Evolutionary conservation across 2,113 vertebrate species (phyloP).

Genomic region (Eurypyga helias): DNA sequence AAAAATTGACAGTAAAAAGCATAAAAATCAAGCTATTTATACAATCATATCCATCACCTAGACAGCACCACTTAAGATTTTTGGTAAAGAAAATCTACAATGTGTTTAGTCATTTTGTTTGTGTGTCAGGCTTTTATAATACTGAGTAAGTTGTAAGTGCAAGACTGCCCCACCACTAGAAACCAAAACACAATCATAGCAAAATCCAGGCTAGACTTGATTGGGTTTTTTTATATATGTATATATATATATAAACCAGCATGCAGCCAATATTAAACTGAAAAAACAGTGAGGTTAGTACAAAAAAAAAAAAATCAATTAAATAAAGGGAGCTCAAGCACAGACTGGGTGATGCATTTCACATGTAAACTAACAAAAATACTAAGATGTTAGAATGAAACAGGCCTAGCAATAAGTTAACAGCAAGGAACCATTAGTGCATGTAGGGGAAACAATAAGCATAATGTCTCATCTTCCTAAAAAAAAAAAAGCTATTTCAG

Average conservation of each 20-base stretch:
- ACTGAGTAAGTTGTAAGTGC: slow-evolving; percentile 86
- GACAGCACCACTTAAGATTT: slow-evolving; percentile 83
- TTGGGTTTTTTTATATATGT: slow-evolving; percentile 75
- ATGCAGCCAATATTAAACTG: slow-evolving; percentile 89
- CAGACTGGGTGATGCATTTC: slow-evolving; percentile 91
- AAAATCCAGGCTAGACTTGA: slow-evolving; percentile 93
- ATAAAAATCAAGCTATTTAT: slow-evolving; percentile 91
- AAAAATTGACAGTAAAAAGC: slow-evolving; percentile 81
- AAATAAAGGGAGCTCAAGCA: slow-evolving; percentile 84
- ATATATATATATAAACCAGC: slow-evolving; percentile 78
- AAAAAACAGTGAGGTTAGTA: slow-evolving; percentile 94
- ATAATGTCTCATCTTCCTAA: slow-evolving; percentile 88
- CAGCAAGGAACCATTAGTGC: slow-evolving; percentile 92
- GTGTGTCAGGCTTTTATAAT: slow-evolving; percentile 80
- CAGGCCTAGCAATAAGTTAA: slow-evolving; percentile 90
- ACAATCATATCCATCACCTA: slow-evolving; percentile 92
- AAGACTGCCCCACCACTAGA: slow-evolving; percentile 90
- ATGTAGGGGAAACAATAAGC: slow-evolving; percentile 86
- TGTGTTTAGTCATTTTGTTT: slow-evolving; percentile 88
- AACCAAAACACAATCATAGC: slow-evolving; percentile 89
- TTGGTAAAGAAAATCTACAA: slow-evolving; percentile 79
- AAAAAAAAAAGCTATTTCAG: slow-evolving; percentile 28
- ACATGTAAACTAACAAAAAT: slow-evolving; percentile 88
- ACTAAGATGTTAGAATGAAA: slow-evolving; percentile 87
- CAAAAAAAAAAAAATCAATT: slow-evolving; percentile 77